Evolutionary conservation across 1,140 invertebrate species (phyloP), one percentile per base, ranked within the genome.

Genomic region (Parapsyche elsis): DNA sequence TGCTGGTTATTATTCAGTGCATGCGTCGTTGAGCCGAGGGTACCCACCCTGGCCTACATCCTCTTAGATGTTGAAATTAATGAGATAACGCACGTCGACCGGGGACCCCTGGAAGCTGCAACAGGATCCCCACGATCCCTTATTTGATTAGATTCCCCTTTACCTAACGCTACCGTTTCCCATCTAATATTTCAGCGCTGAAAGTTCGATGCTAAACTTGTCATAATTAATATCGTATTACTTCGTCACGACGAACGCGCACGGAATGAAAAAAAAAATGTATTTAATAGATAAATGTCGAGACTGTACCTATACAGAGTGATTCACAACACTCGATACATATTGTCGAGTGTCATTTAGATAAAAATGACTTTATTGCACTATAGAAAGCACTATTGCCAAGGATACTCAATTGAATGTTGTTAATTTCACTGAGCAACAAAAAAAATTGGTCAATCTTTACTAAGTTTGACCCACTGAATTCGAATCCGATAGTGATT

Each of bases 1-100:
- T 23, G 21, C 64, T 79, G 26, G 67, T 79, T 79, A 71, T 79
- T 79, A 79, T 73, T 79, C 71, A 71, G 71, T 79, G 71, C 78
- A 79, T 79, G 76, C 76, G 76, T 78, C 59, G 59, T 59, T 78
- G 38, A 67, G 57, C 26, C 45, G 24, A 77, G 59, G 44, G 76
- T 59, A 64, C 57, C 24, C 21, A 5, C 57, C 30, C 46, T 9
- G 71, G 38, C 79, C 71, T 64, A 59, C 57, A 53, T 75, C 67
- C 71, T 75, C 79, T 75, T 67, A 61, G 57, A 76, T 53, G 71
- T 75, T 75, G 71, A 46, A 75, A 74, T 70, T 80, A 75, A 80
- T 75, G 79, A 80, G 79, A 80, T 80, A 80, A 80, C 79, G 79
- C 79, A 80, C 79, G 79, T 80, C 59, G 53, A n/a, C 64, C 64